Evolutionary conservation across 2,113 vertebrate genomes (phyloP).

Genomic region (Toxotes chatareus): DNA sequence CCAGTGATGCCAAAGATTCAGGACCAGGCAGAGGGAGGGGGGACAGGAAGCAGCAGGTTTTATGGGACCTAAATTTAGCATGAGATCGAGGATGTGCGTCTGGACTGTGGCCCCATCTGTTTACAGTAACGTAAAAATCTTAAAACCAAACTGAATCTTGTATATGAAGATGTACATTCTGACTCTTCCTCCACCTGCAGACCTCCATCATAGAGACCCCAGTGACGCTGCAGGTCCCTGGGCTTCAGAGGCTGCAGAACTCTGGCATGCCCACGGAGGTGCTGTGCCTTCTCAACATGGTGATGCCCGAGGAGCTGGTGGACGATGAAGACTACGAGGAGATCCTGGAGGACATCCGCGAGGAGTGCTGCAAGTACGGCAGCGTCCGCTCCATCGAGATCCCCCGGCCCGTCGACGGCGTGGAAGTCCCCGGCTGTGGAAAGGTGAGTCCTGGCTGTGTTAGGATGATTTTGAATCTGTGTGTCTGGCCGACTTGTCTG

Average conservation of each 20-base stretch:
- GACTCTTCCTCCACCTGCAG: slow-evolving; percentile 35
- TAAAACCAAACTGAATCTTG: neutral
- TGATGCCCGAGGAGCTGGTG: slow-evolving; percentile 86
- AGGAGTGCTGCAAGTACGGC: slow-evolving; percentile 87
- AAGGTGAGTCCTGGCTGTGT: slow-evolving; percentile 66
- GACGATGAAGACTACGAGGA: slow-evolving; percentile 87
- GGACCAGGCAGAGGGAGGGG: neutral
- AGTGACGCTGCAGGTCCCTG: slow-evolving; percentile 84
- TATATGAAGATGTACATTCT: neutral
- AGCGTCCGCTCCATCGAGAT: slow-evolving; percentile 84
- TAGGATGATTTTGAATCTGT: neutral
- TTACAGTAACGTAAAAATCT: neutral
- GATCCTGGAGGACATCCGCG: slow-evolving; percentile 85
- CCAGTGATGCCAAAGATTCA: neutral
- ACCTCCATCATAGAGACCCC: slow-evolving; percentile 79
- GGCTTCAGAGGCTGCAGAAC: slow-evolving; percentile 82
- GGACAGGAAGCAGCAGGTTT: neutral
- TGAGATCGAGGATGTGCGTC: neutral
- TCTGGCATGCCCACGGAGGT: slow-evolving; percentile 81
- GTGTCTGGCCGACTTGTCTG: too few relatives aligned
- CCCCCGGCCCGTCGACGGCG: slow-evolving; percentile 81
- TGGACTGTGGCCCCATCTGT: neutral
- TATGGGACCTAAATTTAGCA: neutral
- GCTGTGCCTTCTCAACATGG: slow-evolving; percentile 86
- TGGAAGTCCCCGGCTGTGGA: slow-evolving; percentile 85